Evolutionary conservation across 2,888 invertebrate species (phyloP).

Genomic region (Leptarthrus brevirostris): DNA sequence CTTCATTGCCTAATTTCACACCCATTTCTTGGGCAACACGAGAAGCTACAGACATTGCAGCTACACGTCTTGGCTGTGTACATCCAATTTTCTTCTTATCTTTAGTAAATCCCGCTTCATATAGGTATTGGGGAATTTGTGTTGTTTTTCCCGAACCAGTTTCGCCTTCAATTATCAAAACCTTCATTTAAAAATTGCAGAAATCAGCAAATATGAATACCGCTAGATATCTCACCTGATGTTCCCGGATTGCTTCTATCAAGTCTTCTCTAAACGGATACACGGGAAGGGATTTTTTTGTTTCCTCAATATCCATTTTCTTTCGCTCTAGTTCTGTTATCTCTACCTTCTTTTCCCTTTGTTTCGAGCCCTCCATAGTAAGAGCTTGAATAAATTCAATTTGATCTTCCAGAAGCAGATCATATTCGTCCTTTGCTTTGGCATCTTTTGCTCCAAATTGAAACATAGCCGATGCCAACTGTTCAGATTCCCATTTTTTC

Average conservation of each 20-base stretch:
- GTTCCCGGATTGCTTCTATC: conserved; percentile 88
- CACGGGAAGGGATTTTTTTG: conserved; percentile 91
- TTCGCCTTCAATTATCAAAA: conserved; percentile 96
- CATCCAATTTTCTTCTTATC: conserved; percentile 93
- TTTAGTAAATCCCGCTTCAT: conserved; percentile 90
- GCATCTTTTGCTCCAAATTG: conserved; percentile 94
- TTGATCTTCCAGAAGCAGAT: conserved; percentile 93
- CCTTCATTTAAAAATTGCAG: conserved; percentile 64
- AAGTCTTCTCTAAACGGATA: conserved; percentile 91
- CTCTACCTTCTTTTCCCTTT: conserved; percentile 71
- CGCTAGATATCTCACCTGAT: conserved; percentile 72
- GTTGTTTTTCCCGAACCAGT: conserved; percentile 99
- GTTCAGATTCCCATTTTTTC: conserved; percentile 97
- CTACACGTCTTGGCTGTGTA: conserved; percentile 96
- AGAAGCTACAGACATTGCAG: conserved; percentile 99
- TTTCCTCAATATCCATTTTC: conserved; percentile 88
- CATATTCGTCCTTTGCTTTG: conserved; percentile 81
- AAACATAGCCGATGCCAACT: conserved; percentile 91
- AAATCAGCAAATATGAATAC: not conserved
- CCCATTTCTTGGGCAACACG: conserved; percentile 98
- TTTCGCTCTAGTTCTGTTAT: conserved; percentile 78
- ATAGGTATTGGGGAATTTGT: conserved; percentile 97
- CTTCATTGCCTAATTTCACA: conserved; percentile 94
- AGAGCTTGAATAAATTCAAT: conserved; percentile 96
- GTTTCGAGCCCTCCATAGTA: conserved; percentile 79